Evolutionary conservation across 1,140 invertebrate species (phyloP), one percentile per base, ranked within the genome.

Genomic region (Harpegnathos saltator): DNA sequence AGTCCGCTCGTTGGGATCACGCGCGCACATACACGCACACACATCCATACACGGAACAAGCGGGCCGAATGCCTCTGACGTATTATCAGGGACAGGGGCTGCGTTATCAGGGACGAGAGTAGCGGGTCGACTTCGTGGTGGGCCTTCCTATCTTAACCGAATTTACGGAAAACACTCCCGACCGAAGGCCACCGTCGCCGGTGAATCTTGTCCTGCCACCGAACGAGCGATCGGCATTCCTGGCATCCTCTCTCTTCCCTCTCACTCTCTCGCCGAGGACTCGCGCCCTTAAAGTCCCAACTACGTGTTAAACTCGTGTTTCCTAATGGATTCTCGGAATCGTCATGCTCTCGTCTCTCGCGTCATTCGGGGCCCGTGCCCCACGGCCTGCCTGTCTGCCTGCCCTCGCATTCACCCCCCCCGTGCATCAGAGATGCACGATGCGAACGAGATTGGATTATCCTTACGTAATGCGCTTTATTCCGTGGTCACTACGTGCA

Each of bases 71-170:
- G 33, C 54, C 12, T 52, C 26, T n/a, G 38, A n/a, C 19, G 56
- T 19, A 15, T 24, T 72, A 82, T 38, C 44, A 14, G 54, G 26
- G 22, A 59, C 62, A 9, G n/a, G 24, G 24, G 15, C 14, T 62
- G n/a, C n/a, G 63, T 86, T 89, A 88, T 88, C 86, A 48, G 7
- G 33, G 48, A 65, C 26, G 19, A 48, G 72, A 85, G 80, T 84
- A 85, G 82, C 73, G 74, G 69, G 52, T 50, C 29, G 54, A 74
- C 85, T 89, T 84, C 87, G 82, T 85, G 91, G 90, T 89, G 82
- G 90, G 86, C 85, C 83, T 58, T 62, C 66, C 65, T 91, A 91
- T 91, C 91, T 91, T 90, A 91, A 91, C 88, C 83, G 87, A 91
- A 91, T 91, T 91, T 91, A 84, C 73, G 85, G 81, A 89, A 91